phyloP scores from a whole-genome alignment of 2,113 vertebrate genomes.

The Oryctolagus cuniculus region DNA sequence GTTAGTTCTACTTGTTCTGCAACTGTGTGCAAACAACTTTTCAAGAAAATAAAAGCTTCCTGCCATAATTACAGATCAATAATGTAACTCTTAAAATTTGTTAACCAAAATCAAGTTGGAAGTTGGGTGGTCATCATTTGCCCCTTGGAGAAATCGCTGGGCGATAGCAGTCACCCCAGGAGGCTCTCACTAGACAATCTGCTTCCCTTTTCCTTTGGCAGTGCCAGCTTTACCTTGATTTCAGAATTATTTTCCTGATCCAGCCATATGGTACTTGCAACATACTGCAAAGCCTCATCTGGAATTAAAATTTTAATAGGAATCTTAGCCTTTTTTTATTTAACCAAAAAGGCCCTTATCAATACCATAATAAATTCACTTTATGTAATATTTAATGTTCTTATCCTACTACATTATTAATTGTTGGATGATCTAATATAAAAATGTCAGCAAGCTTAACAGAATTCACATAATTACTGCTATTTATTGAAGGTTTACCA shows the following conservation, averaged over 20 bases:
- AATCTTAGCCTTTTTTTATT: not conserved
- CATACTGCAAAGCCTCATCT: not conserved
- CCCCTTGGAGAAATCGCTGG: not conserved
- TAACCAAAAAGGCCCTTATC: not conserved
- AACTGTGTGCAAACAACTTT: not conserved
- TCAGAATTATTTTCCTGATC: slow-evolving; percentile 19
- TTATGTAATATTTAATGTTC: not conserved
- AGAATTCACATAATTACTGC: not conserved
- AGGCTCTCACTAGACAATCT: not conserved
- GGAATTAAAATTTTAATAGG: not conserved
- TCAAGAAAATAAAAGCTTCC: not conserved
- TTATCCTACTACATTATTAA: not conserved
- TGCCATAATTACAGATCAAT: not conserved
- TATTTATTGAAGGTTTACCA: not conserved
- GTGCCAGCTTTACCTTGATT: not conserved
- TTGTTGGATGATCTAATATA: not conserved
- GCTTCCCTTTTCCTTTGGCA: not conserved
- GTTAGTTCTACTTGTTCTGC: not conserved
- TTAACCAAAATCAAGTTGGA: not conserved
- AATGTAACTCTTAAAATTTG: not conserved
- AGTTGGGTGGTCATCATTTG: not conserved
- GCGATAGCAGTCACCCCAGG: not conserved
- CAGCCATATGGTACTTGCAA: not conserved
- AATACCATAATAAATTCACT: not conserved
- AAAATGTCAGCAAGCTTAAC: not conserved